A percentile compares a stretch with the other conserved stretches of the same genome.
Evolutionary conservation across 2,888 invertebrate species (phyloP).

Genomic region (Petrophora chlorosata): DNA sequence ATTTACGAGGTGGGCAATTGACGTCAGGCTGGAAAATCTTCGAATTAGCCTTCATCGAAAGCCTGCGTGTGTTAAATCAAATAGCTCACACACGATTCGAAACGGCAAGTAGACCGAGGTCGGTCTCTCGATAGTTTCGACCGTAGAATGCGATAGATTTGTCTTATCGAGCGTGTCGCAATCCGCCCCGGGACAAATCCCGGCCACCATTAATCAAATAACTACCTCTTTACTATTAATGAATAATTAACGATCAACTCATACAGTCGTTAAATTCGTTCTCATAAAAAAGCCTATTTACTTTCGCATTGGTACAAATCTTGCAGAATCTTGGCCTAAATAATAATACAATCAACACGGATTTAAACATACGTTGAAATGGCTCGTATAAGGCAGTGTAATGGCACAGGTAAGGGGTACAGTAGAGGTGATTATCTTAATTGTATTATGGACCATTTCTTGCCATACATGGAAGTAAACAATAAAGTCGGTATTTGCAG

Average conservation of each 20-base stretch:
- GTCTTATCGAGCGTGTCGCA: conserved; percentile 56
- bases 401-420: too few relatives aligned
- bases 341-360: background rate
- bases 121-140: conserved; percentile 48
- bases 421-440: background rate
- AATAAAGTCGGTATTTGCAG: background rate
- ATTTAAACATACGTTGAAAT: too few relatives aligned
- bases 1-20: conserved; percentile 27
- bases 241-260: conserved; percentile 18
- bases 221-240: conserved; percentile 19
- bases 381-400: too few relatives aligned
- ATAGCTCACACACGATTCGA: conserved; percentile 63
- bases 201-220: conserved; percentile 27
- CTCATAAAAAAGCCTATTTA: conserved; percentile 5
- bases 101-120: conserved; percentile 62
- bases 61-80: conserved; percentile 48
- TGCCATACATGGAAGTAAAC: background rate
- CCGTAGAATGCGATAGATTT: conserved; percentile 58
- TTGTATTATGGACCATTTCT: background rate
- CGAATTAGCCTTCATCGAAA: conserved; percentile 47
- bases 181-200: conserved; percentile 57
- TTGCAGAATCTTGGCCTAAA: conserved; percentile 1
- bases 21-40: conserved; percentile 33
- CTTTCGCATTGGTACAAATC: background rate
- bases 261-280: background rate